Conservation (phyloP, 64 coral and sea anemone species). For the Hydrozoanthus tunicans region DNA sequence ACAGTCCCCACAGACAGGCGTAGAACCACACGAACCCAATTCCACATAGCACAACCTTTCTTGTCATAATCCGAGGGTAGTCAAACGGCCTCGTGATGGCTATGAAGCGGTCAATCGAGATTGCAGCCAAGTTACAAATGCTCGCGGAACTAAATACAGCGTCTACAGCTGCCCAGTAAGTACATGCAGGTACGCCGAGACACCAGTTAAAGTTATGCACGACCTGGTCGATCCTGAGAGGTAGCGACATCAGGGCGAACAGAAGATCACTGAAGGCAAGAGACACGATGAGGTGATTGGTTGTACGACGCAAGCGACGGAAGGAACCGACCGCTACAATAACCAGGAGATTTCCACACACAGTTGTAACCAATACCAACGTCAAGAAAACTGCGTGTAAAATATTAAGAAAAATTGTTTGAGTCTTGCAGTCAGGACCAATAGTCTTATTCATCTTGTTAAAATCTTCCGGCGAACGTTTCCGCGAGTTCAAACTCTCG, state of each 20-base stretch:
- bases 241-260: constrained; percentile 52
- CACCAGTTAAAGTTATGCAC: constrained; percentile 52
- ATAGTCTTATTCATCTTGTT: constrained; percentile 26
- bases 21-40: constrained; percentile 43
- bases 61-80: constrained; percentile 36
- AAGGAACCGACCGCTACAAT: constrained; percentile 30
- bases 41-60: background rate
- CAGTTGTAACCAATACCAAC: background rate
- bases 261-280: constrained; percentile 51
- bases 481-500: background rate
- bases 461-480: background rate
- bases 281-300: constrained; percentile 36
- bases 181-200: constrained; percentile 10
- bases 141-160: constrained; percentile 41
- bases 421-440: background rate
- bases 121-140: constrained; percentile 46
- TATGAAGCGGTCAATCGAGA: constrained; percentile 49
- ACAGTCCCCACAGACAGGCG: constrained; percentile 27
- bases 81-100: constrained; percentile 39
- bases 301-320: constrained; percentile 17
- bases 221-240: constrained; percentile 24
- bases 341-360: constrained; percentile 31
- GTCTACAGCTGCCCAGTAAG: constrained; percentile 32
- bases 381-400: constrained; percentile 34
- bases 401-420: background rate